These are phyloP conservation scores for Melinopterus prodromus DNA, from an alignment of 2,888 invertebrate species.

Conservation along the genomic window DNA sequence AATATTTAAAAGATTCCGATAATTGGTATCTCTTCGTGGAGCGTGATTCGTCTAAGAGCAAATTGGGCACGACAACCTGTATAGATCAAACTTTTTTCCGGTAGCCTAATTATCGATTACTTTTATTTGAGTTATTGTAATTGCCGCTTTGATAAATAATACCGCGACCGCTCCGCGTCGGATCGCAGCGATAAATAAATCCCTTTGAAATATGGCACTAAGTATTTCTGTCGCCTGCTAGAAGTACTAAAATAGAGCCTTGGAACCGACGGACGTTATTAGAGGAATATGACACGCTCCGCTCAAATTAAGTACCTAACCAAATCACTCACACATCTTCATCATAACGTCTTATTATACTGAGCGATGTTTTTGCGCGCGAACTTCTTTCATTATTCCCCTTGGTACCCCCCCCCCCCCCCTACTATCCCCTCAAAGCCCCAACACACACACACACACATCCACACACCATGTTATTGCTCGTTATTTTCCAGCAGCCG, in stretches of 20 bases:
- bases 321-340: not conserved
- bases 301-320: not conserved
- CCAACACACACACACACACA: not conserved
- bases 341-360: not conserved
- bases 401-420: not conserved
- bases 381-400: not conserved
- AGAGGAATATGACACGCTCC: not conserved
- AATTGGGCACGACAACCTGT: not conserved
- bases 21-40: not conserved
- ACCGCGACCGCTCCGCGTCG: not conserved
- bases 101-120: slow-evolving; percentile 4
- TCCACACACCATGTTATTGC: not conserved
- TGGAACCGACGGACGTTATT: not conserved
- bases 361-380: not conserved
- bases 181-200: not conserved
- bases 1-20: slow-evolving; percentile 4
- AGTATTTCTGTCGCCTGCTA: not conserved
- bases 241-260: not conserved
- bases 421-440: not conserved
- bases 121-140: not conserved
- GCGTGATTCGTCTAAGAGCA: not conserved
- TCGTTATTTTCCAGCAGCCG: not conserved
- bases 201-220: slow-evolving; percentile 4
- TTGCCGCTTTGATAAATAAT: not conserved
- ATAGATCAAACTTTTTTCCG: not conserved